Evolutionary conservation across 2,888 invertebrate species (phyloP).

Genomic region (Agriopis aurantiaria): DNA sequence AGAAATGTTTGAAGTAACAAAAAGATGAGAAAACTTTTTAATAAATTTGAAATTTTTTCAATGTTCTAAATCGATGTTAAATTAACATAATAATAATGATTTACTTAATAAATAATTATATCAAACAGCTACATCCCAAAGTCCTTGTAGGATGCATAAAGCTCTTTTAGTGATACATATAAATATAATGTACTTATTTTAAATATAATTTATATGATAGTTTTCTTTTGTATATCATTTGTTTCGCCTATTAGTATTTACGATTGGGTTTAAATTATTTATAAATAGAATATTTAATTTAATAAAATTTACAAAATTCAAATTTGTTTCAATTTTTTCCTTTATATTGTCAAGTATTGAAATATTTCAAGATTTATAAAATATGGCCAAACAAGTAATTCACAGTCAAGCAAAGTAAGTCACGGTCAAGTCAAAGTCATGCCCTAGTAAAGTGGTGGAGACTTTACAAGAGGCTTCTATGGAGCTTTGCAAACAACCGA

Average conservation of each 20-base stretch:
- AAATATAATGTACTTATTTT: conserved; percentile 40
- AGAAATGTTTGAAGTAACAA: neutral
- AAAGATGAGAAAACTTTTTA: neutral
- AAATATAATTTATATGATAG: conserved; percentile 21
- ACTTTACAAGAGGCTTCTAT: too few species aligned
- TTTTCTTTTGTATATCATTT: conserved; percentile 25
- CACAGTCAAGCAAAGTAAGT: too few species aligned
- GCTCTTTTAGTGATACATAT: conserved; percentile 31
- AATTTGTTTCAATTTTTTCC: conserved; percentile 8
- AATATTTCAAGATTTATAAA: too few species aligned
- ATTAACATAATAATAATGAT: conserved; percentile 28
- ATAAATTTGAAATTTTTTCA: neutral
- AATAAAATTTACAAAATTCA: conserved; percentile 21
- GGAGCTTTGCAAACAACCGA: too few species aligned
- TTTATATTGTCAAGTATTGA: neutral
- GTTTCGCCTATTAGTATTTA: conserved; percentile 33
- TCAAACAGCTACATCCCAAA: conserved; percentile 72
- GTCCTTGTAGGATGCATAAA: conserved; percentile 54
- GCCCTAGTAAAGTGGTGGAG: too few species aligned
- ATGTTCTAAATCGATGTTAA: conserved; percentile 24
- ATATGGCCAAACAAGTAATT: too few species aligned
- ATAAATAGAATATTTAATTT: conserved; percentile 20
- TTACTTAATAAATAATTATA: conserved; percentile 41
- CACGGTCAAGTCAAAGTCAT: too few species aligned
- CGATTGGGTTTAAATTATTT: conserved; percentile 29